Conservation (phyloP, 2,113 vertebrate genomes). For the Nothocercus nigrocapillus region DNA sequence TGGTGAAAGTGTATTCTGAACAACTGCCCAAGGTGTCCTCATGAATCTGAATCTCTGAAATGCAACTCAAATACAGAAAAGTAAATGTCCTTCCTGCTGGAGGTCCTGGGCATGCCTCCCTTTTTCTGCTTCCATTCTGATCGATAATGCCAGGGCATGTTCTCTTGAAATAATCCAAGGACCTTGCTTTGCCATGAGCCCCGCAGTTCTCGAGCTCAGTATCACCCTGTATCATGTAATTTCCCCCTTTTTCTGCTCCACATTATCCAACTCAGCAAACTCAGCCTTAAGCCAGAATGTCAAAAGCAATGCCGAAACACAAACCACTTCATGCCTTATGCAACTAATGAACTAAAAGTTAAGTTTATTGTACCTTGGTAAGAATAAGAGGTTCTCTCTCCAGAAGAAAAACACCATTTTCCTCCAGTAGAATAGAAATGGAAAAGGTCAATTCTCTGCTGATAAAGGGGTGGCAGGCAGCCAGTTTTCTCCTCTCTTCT, state of each 20-base stretch:
- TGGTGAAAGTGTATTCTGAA: neutral
- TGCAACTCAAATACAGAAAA: fast-evolving
- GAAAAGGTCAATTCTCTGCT: neutral
- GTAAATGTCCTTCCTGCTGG: neutral
- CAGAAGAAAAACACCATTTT: neutral
- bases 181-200: neutral
- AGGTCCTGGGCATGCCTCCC: neutral
- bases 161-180: neutral
- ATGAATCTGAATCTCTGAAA: neutral
- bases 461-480: neutral
- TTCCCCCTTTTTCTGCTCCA: neutral
- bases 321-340: neutral
- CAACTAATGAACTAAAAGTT: neutral
- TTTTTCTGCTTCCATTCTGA: neutral
- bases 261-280: neutral
- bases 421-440: neutral
- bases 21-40: neutral
- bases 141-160: neutral
- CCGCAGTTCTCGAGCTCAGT: neutral
- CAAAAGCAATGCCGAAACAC: neutral
- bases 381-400: neutral
- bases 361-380: neutral
- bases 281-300: neutral
- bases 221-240: neutral
- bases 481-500: neutral